Base-by-base conservation (phyloP, 2,113 vertebrate species). In the Thamnaconus septentrionalis region DNA sequence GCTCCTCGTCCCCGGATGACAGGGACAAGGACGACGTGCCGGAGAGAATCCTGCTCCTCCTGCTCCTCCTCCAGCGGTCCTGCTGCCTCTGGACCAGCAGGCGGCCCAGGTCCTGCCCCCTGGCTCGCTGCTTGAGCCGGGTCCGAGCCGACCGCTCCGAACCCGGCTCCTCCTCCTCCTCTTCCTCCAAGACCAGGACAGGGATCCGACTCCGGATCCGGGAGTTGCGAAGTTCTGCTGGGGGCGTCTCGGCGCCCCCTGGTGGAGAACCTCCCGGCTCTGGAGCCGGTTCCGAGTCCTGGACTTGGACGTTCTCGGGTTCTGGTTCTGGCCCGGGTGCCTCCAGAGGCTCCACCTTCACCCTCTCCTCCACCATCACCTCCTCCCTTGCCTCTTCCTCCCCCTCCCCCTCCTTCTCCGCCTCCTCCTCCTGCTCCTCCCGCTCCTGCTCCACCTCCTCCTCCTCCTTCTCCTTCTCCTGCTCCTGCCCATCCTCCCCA, bases 11-110 rank as follows among this genome's bases (percentile, higher is more conserved):
- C 0, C 93, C 96, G 56, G 95, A 98, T 10, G 96, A 97, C 2
- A 94, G 67, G 10, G 96, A 97, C 2, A 94, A 69, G 0, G 94
- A 95, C 0, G 96, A 97, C 0, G 94, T 93, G 3, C 92, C 93
- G 0, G 95, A 97, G 44, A 93, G 85, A 79, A 96, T 83, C 43
- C 91, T 89, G 6, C 92, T 90, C 71, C 94, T 83, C 43, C 91
- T 89, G 6, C 92, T 90, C 71, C 94, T 90, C 31, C 93, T 90
- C 80, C 94, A 91, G 44, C 89, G 92, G 52, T 81, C 91, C 84
- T 96, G 94, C 74, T 94, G 93, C 84, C 93, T 95, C 85, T 95
- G 94, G 85, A 96, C 94, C 73, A 95, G 88, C 11, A 96, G 51
- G 2, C 95, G 91, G 0, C 93, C 94, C 82, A 96, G 80, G 81